Conservation (phyloP, 2,888 invertebrate genomes). For the Zelleria hepariella region DNA sequence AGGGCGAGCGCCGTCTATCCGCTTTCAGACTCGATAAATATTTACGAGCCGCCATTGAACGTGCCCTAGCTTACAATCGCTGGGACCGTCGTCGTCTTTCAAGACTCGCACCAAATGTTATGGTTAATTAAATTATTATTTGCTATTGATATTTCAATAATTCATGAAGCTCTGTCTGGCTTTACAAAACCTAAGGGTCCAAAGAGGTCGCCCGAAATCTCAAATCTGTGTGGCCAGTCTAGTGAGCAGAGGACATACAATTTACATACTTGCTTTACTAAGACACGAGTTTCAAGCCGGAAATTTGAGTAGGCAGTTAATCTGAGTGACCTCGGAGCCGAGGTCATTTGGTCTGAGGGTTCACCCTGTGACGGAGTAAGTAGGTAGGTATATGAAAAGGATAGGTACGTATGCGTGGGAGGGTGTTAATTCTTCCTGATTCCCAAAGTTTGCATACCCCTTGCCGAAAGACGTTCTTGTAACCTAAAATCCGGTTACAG, state of each 20-base stretch:
- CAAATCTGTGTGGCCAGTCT: no score
- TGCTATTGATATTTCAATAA: background rate
- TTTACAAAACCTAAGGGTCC: background rate
- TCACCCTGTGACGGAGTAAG: background rate
- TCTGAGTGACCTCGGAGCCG: background rate
- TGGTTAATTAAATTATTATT: background rate
- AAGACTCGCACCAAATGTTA: background rate
- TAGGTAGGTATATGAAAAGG: no score
- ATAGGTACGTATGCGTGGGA: no score
- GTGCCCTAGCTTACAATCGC: background rate
- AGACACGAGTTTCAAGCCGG: background rate
- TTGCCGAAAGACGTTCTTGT: no score
- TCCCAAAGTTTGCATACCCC: no score
- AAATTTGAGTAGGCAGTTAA: background rate
- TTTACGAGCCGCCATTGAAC: slow-evolving; percentile 7
- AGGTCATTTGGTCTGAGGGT: background rate
- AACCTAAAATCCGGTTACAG: no score
- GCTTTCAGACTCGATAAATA: slow-evolving; percentile 9
- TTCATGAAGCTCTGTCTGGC: background rate
- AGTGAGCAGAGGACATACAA: no score
- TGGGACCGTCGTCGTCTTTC: background rate
- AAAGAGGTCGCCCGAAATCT: background rate
- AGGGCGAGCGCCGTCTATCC: background rate
- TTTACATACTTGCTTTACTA: no score
- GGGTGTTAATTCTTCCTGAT: no score